phyloP scores from a whole-genome alignment of 2,888 invertebrate species.

The Caenorhabditis sulstoni region DNA sequence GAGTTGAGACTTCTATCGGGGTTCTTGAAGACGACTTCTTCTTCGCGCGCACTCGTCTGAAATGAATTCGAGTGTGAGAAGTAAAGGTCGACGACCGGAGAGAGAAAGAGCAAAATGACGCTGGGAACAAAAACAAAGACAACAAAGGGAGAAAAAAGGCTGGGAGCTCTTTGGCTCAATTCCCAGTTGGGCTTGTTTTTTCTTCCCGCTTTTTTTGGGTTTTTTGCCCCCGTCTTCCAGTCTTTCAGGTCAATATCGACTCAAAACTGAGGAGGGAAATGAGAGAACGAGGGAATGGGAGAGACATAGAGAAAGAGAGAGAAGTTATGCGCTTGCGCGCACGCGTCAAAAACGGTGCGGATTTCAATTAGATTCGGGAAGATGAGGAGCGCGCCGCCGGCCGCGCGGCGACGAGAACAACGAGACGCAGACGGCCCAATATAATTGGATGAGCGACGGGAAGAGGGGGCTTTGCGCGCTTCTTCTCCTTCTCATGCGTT shows the following conservation, averaged over 20 bases:
- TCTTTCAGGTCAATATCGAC: not conserved
- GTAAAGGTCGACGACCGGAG: slow-evolving; percentile 3
- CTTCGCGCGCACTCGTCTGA: slow-evolving; percentile 2
- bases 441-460: slow-evolving; percentile 46
- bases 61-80: not conserved
- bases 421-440: slow-evolving; percentile 33
- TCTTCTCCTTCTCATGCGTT: slow-evolving; percentile 8
- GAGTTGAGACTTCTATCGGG: slow-evolving; percentile 11
- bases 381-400: not conserved
- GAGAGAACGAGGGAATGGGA: slow-evolving; percentile 17
- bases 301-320: slow-evolving; percentile 9
- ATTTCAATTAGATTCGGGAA: slow-evolving; percentile 12
- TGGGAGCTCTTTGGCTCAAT: slow-evolving; percentile 19
- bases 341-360: slow-evolving; percentile 13
- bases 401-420: not conserved
- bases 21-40: not conserved
- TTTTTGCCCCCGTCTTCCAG: slow-evolving; percentile 9
- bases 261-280: slow-evolving; percentile 7
- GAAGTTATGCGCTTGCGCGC: not conserved
- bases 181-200: slow-evolving; percentile 35
- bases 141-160: slow-evolving; percentile 19
- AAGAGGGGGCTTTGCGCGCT: slow-evolving; percentile 22
- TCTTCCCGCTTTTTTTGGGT: slow-evolving; percentile 21
- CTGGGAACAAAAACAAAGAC: not conserved
- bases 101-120: not conserved